phyloP scores from a whole-genome alignment of 1,140 invertebrate genomes.

The Wasmannia auropunctata region DNA sequence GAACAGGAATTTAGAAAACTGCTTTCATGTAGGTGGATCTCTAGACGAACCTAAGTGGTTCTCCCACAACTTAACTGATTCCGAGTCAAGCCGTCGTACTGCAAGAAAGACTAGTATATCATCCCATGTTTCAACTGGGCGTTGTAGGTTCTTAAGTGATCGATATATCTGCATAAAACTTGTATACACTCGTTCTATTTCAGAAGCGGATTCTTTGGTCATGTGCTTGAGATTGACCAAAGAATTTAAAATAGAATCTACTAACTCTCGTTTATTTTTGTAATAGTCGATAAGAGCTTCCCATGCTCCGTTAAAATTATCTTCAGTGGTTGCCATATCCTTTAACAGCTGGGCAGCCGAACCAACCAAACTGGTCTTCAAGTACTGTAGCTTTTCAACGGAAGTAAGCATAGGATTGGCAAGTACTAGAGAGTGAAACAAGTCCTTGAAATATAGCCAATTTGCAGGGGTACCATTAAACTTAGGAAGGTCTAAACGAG shows the following conservation, averaged over 20 bases:
- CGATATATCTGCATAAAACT: neutral
- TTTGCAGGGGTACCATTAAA: too few relatives aligned
- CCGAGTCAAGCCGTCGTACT: neutral
- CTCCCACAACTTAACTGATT: neutral
- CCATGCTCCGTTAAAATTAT: neutral
- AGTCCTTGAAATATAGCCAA: too few relatives aligned
- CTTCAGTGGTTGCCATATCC: neutral
- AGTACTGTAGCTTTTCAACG: neutral
- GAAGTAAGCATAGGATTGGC: neutral
- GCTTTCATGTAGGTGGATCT: neutral
- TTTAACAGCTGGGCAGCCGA: neutral
- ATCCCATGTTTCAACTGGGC: neutral
- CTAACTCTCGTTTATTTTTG: too few relatives aligned
- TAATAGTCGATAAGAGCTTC: too few relatives aligned
- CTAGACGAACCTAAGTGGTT: neutral
- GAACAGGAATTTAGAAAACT: neutral
- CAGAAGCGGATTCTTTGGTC: neutral
- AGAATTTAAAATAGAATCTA: neutral
- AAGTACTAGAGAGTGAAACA: too few relatives aligned
- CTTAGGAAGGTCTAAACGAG: too few relatives aligned
- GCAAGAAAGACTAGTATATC: neutral
- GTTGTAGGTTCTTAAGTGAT: neutral
- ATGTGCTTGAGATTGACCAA: neutral
- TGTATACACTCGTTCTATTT: neutral
- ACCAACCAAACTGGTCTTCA: neutral